These are phyloP conservation scores for Arothron firmamentum DNA, from an alignment of 2,113 vertebrate species.

Conservation along the genomic window DNA sequence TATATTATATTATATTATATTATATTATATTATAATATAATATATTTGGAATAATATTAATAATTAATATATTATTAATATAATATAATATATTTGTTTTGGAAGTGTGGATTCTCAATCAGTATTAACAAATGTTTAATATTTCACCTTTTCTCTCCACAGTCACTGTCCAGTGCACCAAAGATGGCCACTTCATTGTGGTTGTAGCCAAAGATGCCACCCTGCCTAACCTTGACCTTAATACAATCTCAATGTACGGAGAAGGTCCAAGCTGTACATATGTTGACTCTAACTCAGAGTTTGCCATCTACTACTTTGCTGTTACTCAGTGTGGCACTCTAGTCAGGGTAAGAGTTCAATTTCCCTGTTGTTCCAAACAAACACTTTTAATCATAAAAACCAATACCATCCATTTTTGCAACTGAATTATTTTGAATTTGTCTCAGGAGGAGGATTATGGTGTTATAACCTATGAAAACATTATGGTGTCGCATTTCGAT, in stretches of 20 bases:
- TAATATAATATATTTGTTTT: too few species aligned
- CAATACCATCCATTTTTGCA: too few species aligned
- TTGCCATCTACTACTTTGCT: conserved; percentile 67
- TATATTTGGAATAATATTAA: too few species aligned
- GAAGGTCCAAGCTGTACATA: conserved; percentile 31
- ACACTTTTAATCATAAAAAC: not conserved
- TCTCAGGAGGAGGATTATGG: conserved; percentile 57
- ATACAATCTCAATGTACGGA: conserved; percentile 36
- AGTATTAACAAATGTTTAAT: not conserved
- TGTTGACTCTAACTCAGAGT: conserved; percentile 53
- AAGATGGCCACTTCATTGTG: conserved; percentile 66
- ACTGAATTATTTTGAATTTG: not conserved
- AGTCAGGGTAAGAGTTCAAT: conserved; percentile 48
- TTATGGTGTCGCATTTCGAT: conserved; percentile 58
- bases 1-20: too few species aligned
- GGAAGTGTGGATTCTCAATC: not conserved
- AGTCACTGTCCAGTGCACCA: conserved; percentile 72
- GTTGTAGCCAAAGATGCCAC: conserved; percentile 63
- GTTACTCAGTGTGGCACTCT: conserved; percentile 60
- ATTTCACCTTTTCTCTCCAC: conserved; percentile 7
- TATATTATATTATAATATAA: too few species aligned
- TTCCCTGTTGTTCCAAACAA: not conserved
- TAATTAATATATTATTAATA: too few species aligned
- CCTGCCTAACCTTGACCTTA: conserved; percentile 51
- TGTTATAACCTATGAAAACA: conserved; percentile 68